Base-by-base conservation (phyloP, 2,797 vertebrate species). In the Coregonus ussuriensis region DNA sequence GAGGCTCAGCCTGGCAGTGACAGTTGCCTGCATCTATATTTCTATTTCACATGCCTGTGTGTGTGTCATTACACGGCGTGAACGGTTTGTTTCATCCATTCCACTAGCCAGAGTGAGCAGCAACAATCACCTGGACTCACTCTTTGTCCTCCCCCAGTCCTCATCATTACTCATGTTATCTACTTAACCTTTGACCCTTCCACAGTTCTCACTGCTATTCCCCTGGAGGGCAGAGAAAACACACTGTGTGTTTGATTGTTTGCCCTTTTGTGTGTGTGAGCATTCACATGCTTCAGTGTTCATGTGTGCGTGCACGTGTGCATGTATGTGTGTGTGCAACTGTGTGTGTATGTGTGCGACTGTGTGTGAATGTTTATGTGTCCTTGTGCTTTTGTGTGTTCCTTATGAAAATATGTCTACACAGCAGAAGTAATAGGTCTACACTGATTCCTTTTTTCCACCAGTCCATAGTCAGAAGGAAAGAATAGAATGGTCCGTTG, bases 381-480 rank as follows among this genome's bases (percentile, higher is more conserved):
- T 66, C 11, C 14, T 14, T 67, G 65, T 15, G 65, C 15, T 67
- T 31, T 9, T 67, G 65, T 35, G 65, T 35, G 65, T 35, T 33
- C 31, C 31, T 5, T 47, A 11, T 29, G 14, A 29, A 69, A 76
- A 53, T 74, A 72, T 86, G 86, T 72, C 7, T 63, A 79, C 83
- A 71, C 81, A 84, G 88, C 85, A 79, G 87, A 89, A 82, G 89
- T 86, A 85, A 82, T 14, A n/a, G 56, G 56, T n/a, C 56, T 9
- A 72, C 79, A 72, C 83, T 25, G 80, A 80, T 81, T 89, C 84
- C 85, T 87, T 85, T 79, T 13, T 66, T 21, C n/a, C 56, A 21
- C 56, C 4, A 21, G 33, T 70, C 18, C 68, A 70, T 6, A 33
- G 31, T 41, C 37, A 47, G 18, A 41, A 41, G 11, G 16, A 16